phyloP scores from a whole-genome alignment of 2,888 invertebrate species.

The Pogonocherus hispidulus region DNA sequence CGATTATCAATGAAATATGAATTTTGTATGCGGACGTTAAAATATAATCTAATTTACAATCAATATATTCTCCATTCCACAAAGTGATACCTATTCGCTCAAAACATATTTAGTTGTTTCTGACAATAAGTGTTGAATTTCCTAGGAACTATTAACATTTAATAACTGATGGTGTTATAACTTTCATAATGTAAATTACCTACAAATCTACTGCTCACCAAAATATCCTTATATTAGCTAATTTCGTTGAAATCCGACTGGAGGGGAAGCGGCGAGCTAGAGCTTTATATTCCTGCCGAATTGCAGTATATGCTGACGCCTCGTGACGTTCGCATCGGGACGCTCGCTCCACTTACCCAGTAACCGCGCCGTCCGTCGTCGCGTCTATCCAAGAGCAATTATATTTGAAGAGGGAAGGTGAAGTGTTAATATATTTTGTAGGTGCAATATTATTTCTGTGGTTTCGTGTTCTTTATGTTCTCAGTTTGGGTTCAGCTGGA shows the following conservation, averaged over 20 bases:
- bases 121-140: no score
- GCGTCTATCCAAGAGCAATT: background rate
- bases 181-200: no score
- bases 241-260: slow-evolving; percentile 39
- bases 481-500: slow-evolving; percentile 6
- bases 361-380: slow-evolving; percentile 22
- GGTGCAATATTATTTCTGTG: slow-evolving; percentile 9
- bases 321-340: slow-evolving; percentile 29
- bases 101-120: no score
- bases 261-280: slow-evolving; percentile 36
- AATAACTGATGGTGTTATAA: no score
- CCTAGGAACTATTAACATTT: no score
- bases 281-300: slow-evolving; percentile 32
- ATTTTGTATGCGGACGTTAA: no score
- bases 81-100: no score
- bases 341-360: slow-evolving; percentile 21
- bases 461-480: slow-evolving; percentile 7
- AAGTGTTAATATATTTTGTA: slow-evolving; percentile 4
- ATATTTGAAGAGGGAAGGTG: slow-evolving; percentile 1
- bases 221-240: slow-evolving; percentile 16
- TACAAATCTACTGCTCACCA: slow-evolving; percentile 1
- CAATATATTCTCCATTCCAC: no score
- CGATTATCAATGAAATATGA: no score
- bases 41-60: no score
- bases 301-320: slow-evolving; percentile 31